phyloP scores from a whole-genome alignment of 2,113 vertebrate species.

The Pelecanus crispus region DNA sequence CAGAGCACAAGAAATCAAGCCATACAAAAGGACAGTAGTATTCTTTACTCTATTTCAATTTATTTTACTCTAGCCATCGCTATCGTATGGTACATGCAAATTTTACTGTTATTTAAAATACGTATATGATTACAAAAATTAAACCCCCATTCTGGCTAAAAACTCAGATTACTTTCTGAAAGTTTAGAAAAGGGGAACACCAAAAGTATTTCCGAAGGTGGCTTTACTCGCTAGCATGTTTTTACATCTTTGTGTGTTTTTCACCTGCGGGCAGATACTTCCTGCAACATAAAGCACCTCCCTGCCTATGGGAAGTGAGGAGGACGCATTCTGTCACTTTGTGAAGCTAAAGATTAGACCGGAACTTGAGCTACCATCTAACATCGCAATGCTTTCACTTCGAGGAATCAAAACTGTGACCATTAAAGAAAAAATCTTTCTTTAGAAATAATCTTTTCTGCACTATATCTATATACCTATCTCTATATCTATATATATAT shows the following conservation, averaged over 20 bases:
- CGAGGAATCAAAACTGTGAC: neutral
- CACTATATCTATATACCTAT: too few relatives aligned
- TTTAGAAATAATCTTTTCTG: neutral
- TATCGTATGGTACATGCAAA: neutral
- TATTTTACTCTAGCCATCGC: neutral
- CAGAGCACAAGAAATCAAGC: neutral
- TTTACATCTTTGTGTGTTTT: neutral
- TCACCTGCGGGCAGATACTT: neutral
- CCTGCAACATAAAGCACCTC: neutral
- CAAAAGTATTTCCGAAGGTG: neutral
- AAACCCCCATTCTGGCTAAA: neutral
- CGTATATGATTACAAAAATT: neutral
- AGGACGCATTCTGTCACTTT: neutral
- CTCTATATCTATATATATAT: too few relatives aligned
- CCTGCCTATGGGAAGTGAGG: neutral
- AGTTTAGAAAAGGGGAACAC: neutral
- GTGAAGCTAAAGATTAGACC: neutral
- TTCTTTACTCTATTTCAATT: neutral
- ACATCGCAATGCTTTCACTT: neutral
- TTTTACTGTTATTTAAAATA: neutral
- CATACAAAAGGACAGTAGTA: neutral
- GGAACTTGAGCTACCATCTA: neutral
- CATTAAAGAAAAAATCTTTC: neutral
- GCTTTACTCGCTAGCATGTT: accelerated
- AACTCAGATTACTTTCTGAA: neutral